These are phyloP conservation scores for Zaprionus ghesquierei DNA, from an alignment of 1,140 invertebrate genomes.

Conservation along the genomic window DNA sequence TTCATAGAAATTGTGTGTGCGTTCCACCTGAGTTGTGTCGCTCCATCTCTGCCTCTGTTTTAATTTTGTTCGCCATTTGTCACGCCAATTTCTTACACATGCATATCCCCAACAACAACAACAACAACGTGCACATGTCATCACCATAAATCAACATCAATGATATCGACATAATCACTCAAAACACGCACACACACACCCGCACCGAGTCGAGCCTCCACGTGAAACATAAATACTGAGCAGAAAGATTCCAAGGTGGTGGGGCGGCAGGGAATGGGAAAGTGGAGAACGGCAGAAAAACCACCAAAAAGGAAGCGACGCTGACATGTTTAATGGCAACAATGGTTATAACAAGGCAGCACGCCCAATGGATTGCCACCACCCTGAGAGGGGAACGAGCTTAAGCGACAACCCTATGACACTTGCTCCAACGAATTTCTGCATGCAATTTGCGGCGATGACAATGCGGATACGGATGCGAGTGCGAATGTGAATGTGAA, in stretches of 20 bases:
- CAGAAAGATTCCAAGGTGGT: neutral
- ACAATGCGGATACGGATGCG: conserved; percentile 48
- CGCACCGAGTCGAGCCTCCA: conserved; percentile 17
- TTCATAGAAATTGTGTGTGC: conserved; percentile 12
- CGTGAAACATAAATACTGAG: conserved; percentile 63
- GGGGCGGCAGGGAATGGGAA: neutral
- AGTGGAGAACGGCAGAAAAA: conserved; percentile 20
- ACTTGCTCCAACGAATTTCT: conserved; percentile 50
- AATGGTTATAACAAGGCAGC: conserved; percentile 21
- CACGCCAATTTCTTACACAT: conserved; percentile 44
- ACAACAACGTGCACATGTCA: conserved; percentile 39
- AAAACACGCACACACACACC: conserved; percentile 50
- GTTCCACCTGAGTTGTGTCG: conserved; percentile 27
- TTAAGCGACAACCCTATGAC: conserved; percentile 54
- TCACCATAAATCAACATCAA: conserved; percentile 80
- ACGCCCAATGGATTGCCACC: neutral
- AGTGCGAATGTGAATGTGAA: conserved; percentile 20
- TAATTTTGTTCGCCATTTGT: conserved; percentile 50
- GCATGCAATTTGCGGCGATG: conserved; percentile 68
- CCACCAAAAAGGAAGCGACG: conserved; percentile 60
- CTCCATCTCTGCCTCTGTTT: conserved; percentile 23
- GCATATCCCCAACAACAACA: conserved; percentile 13
- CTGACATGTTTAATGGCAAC: conserved; percentile 77
- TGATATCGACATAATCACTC: conserved; percentile 80
- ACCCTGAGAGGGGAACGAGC: conserved; percentile 11